These are phyloP conservation scores for Phortica okadai DNA, from an alignment of 2,888 invertebrate species.

Conservation along the genomic window DNA sequence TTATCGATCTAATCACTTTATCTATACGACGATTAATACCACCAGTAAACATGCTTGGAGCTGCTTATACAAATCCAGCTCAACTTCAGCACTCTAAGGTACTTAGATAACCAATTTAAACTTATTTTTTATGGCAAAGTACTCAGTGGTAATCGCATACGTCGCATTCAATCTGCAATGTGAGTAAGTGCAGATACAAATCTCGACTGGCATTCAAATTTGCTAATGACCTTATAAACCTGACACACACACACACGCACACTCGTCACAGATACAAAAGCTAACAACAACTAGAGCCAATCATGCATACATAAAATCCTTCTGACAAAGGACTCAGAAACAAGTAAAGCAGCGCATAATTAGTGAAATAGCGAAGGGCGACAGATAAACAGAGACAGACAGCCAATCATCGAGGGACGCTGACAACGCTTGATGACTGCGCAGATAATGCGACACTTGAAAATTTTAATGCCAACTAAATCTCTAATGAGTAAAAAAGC, in stretches of 20 bases:
- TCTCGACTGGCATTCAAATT: constrained; percentile 2
- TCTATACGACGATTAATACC: too few species aligned
- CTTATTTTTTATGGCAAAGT: background rate
- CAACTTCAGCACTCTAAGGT: too few species aligned
- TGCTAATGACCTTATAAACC: constrained; percentile 5
- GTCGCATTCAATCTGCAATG: background rate
- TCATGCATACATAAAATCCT: constrained; percentile 5
- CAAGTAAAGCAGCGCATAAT: background rate
- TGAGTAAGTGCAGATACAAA: background rate
- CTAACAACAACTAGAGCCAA: background rate
- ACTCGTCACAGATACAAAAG: background rate
- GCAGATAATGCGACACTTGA: constrained; percentile 63
- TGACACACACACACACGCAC: background rate
- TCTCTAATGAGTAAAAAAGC: constrained; percentile 21
- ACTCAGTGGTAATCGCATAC: background rate
- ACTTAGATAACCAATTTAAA: too few species aligned
- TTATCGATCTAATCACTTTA: too few species aligned
- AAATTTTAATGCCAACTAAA: constrained; percentile 28
- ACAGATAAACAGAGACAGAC: background rate
- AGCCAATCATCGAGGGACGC: constrained; percentile 3
- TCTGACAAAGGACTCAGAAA: background rate
- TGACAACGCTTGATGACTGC: constrained; percentile 47
- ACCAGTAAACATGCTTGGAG: too few species aligned
- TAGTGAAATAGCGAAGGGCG: background rate
- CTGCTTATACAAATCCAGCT: too few species aligned